Percentiles rank a stretch among this genome's conserved stretches.
Evolutionary conservation across 1,140 invertebrate genomes (phyloP).

Genomic region (Drosophila simulans): DNA sequence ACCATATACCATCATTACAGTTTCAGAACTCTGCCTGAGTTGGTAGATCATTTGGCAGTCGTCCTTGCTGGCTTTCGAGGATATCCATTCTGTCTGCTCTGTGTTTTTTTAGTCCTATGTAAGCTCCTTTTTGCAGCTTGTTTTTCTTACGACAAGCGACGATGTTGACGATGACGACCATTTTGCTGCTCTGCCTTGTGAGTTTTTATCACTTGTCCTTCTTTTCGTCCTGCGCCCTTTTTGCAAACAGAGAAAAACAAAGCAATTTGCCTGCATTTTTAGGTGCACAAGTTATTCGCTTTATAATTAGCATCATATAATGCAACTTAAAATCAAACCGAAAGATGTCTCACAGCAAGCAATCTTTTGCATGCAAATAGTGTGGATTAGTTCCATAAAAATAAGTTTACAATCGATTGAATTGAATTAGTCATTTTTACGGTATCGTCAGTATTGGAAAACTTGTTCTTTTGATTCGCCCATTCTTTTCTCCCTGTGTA

Average conservation of each 20-base stretch:
- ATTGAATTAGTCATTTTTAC: no score
- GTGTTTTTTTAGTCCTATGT: not conserved
- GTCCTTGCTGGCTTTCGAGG: not conserved
- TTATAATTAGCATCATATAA: no score
- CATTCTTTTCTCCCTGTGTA: not conserved
- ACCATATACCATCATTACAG: no score
- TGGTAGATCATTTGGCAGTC: conserved; percentile 11
- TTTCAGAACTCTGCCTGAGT: not conserved
- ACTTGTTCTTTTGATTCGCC: no score
- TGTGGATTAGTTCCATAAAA: no score
- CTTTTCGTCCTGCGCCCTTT: not conserved
- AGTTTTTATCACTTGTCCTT: conserved; percentile 40
- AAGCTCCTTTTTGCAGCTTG: conserved; percentile 17
- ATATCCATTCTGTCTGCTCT: conserved; percentile 2
- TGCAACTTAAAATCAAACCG: no score
- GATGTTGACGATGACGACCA: conserved; percentile 57
- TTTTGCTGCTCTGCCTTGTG: conserved; percentile 50
- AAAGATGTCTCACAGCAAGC: no score
- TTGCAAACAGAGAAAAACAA: conserved; percentile 1
- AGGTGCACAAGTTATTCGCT: no score
- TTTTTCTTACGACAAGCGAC: conserved; percentile 48
- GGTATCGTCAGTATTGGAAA: no score
- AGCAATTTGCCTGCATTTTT: no score
- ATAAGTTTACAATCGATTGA: not conserved
- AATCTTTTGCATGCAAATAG: no score